These are phyloP conservation scores for Tanytarsus gracilentus DNA, from an alignment of 2,888 invertebrate species.

Conservation along the genomic window DNA sequence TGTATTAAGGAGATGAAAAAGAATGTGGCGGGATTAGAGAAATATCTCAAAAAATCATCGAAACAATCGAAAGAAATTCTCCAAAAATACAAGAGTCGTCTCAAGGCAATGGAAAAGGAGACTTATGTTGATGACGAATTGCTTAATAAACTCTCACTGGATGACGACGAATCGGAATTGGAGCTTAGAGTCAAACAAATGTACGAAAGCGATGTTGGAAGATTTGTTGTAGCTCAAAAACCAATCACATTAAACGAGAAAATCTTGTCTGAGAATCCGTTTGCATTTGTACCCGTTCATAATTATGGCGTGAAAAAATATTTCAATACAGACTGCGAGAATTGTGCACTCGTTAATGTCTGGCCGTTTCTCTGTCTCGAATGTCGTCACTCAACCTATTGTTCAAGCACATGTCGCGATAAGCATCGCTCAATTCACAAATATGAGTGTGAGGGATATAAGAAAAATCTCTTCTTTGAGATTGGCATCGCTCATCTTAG, in stretches of 20 bases:
- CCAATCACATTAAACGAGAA: constrained; percentile 57
- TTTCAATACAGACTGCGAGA: constrained; percentile 54
- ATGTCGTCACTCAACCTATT: constrained; percentile 61
- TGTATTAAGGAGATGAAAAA: constrained; percentile 13
- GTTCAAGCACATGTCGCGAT: constrained; percentile 53
- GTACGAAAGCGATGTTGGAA: constrained; percentile 50
- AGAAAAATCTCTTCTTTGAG: constrained; percentile 53
- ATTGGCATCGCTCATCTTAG: constrained; percentile 73
- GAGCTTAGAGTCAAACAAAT: constrained; percentile 36
- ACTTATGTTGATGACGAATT: constrained; percentile 18
- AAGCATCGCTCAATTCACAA: constrained; percentile 52
- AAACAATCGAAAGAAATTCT: constrained; percentile 18
- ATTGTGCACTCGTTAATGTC: constrained; percentile 55
- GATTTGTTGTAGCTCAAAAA: constrained; percentile 55
- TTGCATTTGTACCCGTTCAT: constrained; percentile 62
- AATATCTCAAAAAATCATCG: constrained; percentile 11
- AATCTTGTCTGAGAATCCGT: constrained; percentile 72
- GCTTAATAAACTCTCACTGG: neutral
- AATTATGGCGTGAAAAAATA: constrained; percentile 19
- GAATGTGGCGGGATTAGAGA: constrained; percentile 12
- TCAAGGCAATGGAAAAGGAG: constrained; percentile 26
- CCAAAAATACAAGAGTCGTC: constrained; percentile 7
- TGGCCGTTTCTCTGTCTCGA: constrained; percentile 59
- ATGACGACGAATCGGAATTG: neutral
- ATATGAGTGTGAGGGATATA: constrained; percentile 63